phyloP scores from a whole-genome alignment of 1,140 invertebrate species.

The Gonatopus flavifemur region DNA sequence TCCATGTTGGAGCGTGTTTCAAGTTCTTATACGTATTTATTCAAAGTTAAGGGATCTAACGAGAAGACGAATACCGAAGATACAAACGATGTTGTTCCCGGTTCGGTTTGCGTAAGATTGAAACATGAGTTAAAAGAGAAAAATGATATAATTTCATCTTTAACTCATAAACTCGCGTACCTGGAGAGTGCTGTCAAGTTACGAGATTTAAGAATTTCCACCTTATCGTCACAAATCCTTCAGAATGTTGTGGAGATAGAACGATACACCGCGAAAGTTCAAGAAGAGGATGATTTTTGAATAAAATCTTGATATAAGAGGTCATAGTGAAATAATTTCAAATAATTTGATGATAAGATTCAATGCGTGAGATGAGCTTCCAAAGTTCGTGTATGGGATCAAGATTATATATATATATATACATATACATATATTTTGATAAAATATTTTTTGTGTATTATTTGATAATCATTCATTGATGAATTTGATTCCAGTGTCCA shows the following conservation, averaged over 20 bases:
- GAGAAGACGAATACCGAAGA: constrained; percentile 5
- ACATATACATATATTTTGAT: too few relatives aligned
- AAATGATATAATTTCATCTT: constrained; percentile 41
- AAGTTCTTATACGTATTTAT: too few relatives aligned
- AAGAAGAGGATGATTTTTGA: constrained; percentile 1
- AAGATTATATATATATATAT: too few relatives aligned
- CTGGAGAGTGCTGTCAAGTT: constrained; percentile 58
- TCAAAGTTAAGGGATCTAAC: too few relatives aligned
- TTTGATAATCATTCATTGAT: too few relatives aligned
- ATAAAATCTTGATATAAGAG: constrained; percentile 17
- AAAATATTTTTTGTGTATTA: too few relatives aligned
- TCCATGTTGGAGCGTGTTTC: too few relatives aligned
- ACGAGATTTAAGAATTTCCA: constrained; percentile 58
- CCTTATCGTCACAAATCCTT: constrained; percentile 39
- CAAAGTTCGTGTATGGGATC: too few relatives aligned
- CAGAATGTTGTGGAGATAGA: constrained; percentile 18
- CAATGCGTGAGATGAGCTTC: too few relatives aligned
- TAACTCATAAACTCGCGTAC: constrained; percentile 53
- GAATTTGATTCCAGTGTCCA: too few relatives aligned
- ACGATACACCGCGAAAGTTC: constrained; percentile 6
- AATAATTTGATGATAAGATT: too few relatives aligned
- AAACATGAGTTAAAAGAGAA: constrained; percentile 45
- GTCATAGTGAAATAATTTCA: too few relatives aligned
- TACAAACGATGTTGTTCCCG: constrained; percentile 53
- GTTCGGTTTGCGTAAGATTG: constrained; percentile 49